These are phyloP conservation scores for Nemapogon koenigi DNA, from an alignment of 2,888 invertebrate species.

Conservation along the genomic window DNA sequence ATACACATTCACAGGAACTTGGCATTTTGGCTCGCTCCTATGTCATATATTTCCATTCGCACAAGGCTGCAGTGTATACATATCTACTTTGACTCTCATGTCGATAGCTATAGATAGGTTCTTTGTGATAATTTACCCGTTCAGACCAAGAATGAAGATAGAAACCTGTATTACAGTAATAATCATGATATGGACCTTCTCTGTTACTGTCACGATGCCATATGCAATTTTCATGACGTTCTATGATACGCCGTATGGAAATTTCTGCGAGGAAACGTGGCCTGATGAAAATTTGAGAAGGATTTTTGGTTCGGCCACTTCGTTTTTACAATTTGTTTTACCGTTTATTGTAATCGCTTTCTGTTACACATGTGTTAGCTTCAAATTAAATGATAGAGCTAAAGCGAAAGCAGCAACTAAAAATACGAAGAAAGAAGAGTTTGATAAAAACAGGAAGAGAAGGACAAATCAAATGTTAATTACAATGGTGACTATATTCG, in stretches of 20 bases:
- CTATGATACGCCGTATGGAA: slow-evolving; percentile 52
- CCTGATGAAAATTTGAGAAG: slow-evolving; percentile 80
- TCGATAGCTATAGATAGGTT: slow-evolving; percentile 98
- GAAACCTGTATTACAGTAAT: slow-evolving; percentile 87
- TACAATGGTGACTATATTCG: slow-evolving; percentile 96
- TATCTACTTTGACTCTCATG: slow-evolving; percentile 94
- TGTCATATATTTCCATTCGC: slow-evolving; percentile 95
- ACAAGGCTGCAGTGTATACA: slow-evolving; percentile 96
- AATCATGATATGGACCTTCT: slow-evolving; percentile 88
- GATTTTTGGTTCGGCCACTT: slow-evolving; percentile 86
- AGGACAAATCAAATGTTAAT: slow-evolving; percentile 97
- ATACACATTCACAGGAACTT: slow-evolving; percentile 88
- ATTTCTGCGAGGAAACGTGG: slow-evolving; percentile 90
- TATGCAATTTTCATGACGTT: slow-evolving; percentile 86
- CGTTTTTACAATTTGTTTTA: slow-evolving; percentile 90
- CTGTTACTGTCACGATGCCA: slow-evolving; percentile 86
- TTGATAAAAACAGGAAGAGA: slow-evolving; percentile 87
- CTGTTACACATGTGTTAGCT: slow-evolving; percentile 92
- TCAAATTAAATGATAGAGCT: slow-evolving; percentile 84
- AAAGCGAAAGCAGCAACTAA: slow-evolving; percentile 85
- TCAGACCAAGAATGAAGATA: slow-evolving; percentile 89
- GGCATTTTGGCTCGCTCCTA: slow-evolving; percentile 90
- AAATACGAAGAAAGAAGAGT: slow-evolving; percentile 85
- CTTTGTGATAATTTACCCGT: slow-evolving; percentile 96
- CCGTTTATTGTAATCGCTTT: slow-evolving; percentile 94